Base-by-base conservation (phyloP, 2,797 vertebrate genomes). In the Labroides dimidiatus region DNA sequence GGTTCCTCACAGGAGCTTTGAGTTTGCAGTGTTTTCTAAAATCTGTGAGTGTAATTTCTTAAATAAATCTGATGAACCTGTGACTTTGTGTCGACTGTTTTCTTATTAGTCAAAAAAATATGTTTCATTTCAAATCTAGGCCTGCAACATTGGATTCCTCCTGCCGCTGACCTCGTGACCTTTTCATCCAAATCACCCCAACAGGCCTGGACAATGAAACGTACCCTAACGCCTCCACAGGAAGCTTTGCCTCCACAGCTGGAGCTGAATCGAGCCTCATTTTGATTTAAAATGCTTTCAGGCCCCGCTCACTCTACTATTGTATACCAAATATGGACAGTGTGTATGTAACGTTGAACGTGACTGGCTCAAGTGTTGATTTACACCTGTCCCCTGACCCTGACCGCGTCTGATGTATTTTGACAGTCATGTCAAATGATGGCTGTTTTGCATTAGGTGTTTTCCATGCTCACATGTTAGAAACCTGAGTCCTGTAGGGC, bases 251-350 rank as follows among this genome's bases (percentile, higher is more conserved):
- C 77, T 70, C 37, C 20, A 11, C 51, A 15, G 43, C 59, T 76
- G 60, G 9, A 44, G 52, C 48, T 48, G 17, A 77, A 77, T 77
- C 54, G 14, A 10, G 17, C n/a, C 59, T 70, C 36, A 45, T 81
- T 83, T 70, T 2, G 21, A 54, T n/a, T 84, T 53, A 23, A 81
- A 82, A 76, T 64, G 61, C 59, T 55, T 83, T 79, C 69, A 76
- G 72, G 56, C 76, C 21, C 64, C 10, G 17, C 43, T 10, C n/a
- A 60, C 73, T 77, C 58, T 64, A 17, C 62, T 69, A 69, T 80
- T 75, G 75, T 81, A 58, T 24, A 80, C 81, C 87, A 84, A 89
- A 89, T 87, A 87, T 81, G 85, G 87, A 81, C 68, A 72, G 23
- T 51, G 64, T 69, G 75, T 55, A 39, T 60, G 3, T 64, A 72